phyloP scores from a whole-genome alignment of 2,888 invertebrate species.

The Drepana falcataria region DNA sequence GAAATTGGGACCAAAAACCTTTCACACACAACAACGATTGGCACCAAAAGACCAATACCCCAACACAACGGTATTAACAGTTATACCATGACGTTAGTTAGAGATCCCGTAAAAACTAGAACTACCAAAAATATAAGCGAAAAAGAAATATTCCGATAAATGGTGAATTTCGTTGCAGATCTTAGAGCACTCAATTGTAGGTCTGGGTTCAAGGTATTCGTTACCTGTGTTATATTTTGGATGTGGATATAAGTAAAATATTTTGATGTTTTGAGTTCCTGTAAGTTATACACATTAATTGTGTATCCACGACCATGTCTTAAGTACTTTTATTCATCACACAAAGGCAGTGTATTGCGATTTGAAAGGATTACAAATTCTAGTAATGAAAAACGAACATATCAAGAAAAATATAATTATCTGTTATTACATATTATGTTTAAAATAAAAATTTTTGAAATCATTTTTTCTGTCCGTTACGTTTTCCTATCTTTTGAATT shows the following conservation, averaged over 20 bases:
- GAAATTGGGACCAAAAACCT: slow-evolving; percentile 24
- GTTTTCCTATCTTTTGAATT: slow-evolving; percentile 42
- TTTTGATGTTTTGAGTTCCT: too few species aligned
- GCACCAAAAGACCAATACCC: slow-evolving; percentile 17
- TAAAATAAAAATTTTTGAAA: slow-evolving; percentile 9
- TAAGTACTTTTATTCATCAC: too few species aligned
- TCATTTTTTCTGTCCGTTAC: slow-evolving; percentile 47
- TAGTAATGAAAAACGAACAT: neutral
- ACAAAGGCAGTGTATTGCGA: neutral
- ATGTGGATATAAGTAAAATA: too few species aligned
- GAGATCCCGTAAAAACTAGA: slow-evolving; percentile 8
- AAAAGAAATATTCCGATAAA: too few species aligned
- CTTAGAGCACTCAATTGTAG: too few species aligned
- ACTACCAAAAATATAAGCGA: too few species aligned
- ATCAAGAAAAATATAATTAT: neutral
- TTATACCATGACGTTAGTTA: slow-evolving; percentile 18
- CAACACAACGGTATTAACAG: slow-evolving; percentile 14
- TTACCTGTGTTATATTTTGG: too few species aligned
- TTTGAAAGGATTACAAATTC: neutral
- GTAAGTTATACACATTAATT: too few species aligned
- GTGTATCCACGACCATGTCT: too few species aligned
- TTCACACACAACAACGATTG: slow-evolving; percentile 10
- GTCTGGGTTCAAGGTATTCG: too few species aligned
- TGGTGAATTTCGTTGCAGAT: too few species aligned
- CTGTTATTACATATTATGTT: slow-evolving; percentile 1